phyloP scores from a whole-genome alignment of 2,113 vertebrate genomes.

The Acrocephalus kingi region DNA sequence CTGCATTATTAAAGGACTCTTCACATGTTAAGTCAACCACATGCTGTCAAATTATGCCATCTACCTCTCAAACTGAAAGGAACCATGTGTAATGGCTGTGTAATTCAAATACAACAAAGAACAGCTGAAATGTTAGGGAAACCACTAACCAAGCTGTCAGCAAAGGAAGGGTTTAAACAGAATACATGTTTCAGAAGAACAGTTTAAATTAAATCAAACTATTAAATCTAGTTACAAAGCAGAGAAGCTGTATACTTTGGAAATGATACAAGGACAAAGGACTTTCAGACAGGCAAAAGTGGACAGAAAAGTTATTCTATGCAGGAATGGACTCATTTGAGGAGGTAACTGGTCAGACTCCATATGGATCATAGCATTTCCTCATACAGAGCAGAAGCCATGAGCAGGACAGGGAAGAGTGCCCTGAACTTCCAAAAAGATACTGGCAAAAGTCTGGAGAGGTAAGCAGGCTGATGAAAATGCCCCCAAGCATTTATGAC shows the following conservation, averaged over 20 bases:
- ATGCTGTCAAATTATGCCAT: not conserved
- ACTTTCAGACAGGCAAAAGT: not conserved
- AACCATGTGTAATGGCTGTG: not conserved
- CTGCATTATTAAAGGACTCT: not conserved
- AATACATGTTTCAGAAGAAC: not conserved
- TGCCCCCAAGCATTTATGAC: fast-evolving
- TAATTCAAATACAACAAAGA: not conserved
- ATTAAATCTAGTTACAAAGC: not conserved
- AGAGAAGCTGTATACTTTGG: not conserved
- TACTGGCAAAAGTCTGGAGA: not conserved
- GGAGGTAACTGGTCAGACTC: not conserved
- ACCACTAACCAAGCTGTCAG: not conserved
- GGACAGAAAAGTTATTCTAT: not conserved
- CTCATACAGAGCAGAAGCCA: not conserved
- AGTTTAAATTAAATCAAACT: not conserved
- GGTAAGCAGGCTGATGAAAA: not conserved
- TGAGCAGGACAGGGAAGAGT: not conserved
- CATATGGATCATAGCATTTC: fast-evolving
- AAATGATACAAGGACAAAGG: not conserved
- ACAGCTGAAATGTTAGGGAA: not conserved
- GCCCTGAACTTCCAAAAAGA: not conserved
- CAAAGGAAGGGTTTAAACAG: not conserved
- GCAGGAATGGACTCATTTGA: not conserved
- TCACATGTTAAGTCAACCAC: not conserved
- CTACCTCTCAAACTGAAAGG: not conserved